phyloP scores from a whole-genome alignment of 2,888 invertebrate genomes.

The Furcula furcula region DNA sequence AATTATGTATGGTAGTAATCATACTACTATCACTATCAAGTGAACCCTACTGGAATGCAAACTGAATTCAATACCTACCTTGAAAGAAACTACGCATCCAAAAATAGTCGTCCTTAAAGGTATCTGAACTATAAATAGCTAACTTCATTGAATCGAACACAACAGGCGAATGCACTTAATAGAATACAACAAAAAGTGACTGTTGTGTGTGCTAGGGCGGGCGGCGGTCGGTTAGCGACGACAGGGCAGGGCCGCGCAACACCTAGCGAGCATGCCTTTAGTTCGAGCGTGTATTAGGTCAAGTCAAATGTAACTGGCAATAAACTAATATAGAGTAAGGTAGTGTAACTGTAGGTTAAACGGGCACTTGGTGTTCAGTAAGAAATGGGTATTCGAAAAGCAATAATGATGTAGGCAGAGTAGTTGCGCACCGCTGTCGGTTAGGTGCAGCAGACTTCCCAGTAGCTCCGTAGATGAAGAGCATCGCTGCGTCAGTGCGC shows the following conservation, averaged over 20 bases:
- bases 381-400: constrained; percentile 82
- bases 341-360: constrained; percentile 58
- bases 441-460: constrained; percentile 53
- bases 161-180: no score
- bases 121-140: no score
- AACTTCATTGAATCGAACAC: no score
- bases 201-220: no score
- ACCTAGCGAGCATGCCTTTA: constrained; percentile 67
- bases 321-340: constrained; percentile 69
- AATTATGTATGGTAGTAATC: no score
- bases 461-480: not conserved
- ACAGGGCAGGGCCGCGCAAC: constrained; percentile 53
- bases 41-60: no score
- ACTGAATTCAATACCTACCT: no score
- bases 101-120: no score
- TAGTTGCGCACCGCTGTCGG: constrained; percentile 73
- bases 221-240: constrained; percentile 42
- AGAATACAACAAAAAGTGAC: no score
- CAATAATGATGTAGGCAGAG: constrained; percentile 79
- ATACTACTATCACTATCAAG: no score
- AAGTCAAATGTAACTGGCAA: constrained; percentile 74
- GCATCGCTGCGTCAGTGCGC: not conserved
- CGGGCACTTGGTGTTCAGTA: constrained; percentile 75
- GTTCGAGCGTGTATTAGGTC: constrained; percentile 62
- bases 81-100: no score